Base-by-base conservation (phyloP, 2,113 vertebrate genomes). In the Rhagologus leucostigma region DNA sequence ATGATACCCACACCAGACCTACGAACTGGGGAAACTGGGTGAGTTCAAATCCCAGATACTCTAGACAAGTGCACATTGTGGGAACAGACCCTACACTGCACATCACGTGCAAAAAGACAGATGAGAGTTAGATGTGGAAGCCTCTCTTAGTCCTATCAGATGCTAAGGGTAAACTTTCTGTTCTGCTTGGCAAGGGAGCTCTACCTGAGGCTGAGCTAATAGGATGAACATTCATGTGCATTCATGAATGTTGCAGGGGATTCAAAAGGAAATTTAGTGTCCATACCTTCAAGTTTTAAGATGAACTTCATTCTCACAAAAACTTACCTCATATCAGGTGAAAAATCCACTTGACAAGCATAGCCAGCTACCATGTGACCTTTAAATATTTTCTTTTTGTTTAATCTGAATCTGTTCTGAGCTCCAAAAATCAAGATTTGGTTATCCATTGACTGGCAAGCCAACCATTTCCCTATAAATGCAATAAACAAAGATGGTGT, bases 371-470 rank as follows among this genome's bases (percentile, higher is more conserved):
- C 99, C 99, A 99, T 99, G 97, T 99, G 99, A 60, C 99, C 99
- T 93, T 99, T 99, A 97, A 99, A 99, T 95, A 99, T 98, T 96
- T 99, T 99, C 98, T 99, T 99, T 98, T 99, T 99, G 98, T 99
- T 99, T 89, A 99, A 98, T 85, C 99, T 98, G 98, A 99, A 99
- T 95, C 99, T 98, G 96, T 99, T 99, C 95, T 99, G 99, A 64
- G 99, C 99, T 87, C 99, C 99, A 90, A 99, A 99, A 94, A 99
- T 99, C 95, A 99, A 98, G 95, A 99, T 99, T 97, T 99, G 99
- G 97, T 99, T 99, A 96, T 99, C 99, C 99, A 99, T 99, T 0
- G 99, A 99, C 94, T 99, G 99, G 96, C 99, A 99, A 8, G 99
- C 99, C 47, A 99, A 98, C 99, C 99, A 99, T 62, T 99, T 99